A percentile compares a stretch with the other conserved stretches of the same genome.
Conservation (phyloP, 2,888 invertebrate genomes). For the Cephus nigrinus region DNA sequence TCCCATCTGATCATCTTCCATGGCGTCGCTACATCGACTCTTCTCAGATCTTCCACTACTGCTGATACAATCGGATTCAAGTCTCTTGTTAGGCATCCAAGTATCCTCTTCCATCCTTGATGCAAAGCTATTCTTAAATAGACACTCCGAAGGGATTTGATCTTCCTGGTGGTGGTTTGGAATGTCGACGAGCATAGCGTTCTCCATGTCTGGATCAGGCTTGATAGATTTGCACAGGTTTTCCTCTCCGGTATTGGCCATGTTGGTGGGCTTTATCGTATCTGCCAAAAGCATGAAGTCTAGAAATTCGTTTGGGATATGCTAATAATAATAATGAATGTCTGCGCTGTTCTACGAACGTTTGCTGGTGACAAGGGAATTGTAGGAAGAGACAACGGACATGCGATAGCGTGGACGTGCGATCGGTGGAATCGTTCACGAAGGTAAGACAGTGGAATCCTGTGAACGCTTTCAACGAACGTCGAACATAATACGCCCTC, state of each 20-base stretch:
- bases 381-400: background rate
- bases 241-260: background rate
- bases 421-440: background rate
- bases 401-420: background rate
- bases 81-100: slow-evolving; percentile 6
- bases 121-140: slow-evolving; percentile 10
- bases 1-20: slow-evolving; percentile 12
- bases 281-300: background rate
- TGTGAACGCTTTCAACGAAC: background rate
- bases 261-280: background rate
- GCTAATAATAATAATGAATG: background rate
- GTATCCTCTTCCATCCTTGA: slow-evolving; percentile 7
- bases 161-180: background rate
- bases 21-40: slow-evolving; percentile 18
- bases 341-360: background rate
- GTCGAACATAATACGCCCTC: background rate
- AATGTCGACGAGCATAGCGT: background rate
- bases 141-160: slow-evolving; percentile 9
- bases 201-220: background rate
- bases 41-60: slow-evolving; percentile 20
- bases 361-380: background rate
- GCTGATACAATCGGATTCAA: background rate
- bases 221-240: background rate
- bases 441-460: background rate
- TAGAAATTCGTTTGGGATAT: background rate